A percentile compares a stretch with the other conserved stretches of the same genome.
These are phyloP conservation scores for Oreochromis aureus DNA, from an alignment of 2,113 vertebrate genomes.

Conservation along the genomic window DNA sequence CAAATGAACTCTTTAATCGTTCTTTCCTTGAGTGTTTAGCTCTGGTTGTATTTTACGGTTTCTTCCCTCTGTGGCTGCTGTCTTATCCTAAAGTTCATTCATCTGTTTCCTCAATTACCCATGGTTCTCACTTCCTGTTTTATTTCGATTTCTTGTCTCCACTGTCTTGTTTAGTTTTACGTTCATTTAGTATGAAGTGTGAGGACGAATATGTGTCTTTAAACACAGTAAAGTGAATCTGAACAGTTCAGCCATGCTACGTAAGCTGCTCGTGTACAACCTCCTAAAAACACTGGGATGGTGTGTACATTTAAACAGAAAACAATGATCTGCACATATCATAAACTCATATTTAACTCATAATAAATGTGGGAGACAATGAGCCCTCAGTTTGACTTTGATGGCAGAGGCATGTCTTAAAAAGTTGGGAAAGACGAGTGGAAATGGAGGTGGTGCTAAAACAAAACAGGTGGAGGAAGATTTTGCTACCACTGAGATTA, in stretches of 20 bases:
- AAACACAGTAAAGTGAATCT: neutral
- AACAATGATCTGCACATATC: neutral
- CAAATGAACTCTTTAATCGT: neutral
- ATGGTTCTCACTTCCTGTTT: neutral
- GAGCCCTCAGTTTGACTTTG: neutral
- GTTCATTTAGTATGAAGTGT: neutral
- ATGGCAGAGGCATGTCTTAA: neutral
- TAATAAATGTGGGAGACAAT: neutral
- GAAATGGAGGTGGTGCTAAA: neutral
- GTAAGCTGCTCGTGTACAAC: neutral
- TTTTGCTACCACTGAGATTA: neutral
- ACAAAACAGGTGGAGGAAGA: neutral
- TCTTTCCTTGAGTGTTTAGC: neutral
- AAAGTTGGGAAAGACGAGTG: neutral
- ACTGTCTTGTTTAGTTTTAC: neutral
- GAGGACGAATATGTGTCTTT: neutral
- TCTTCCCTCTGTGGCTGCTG: neutral
- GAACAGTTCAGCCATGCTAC: neutral
- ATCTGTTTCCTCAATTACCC: neutral
- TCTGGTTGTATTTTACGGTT: neutral
- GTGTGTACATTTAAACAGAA: neutral
- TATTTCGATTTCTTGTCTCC: neutral
- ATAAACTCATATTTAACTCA: neutral
- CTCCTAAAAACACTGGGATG: neutral
- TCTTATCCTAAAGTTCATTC: neutral